Percentiles rank a stretch among this genome's conserved stretches.
Evolutionary conservation across 2,113 vertebrate species (phyloP).

Genomic region (Penelope pileata): DNA sequence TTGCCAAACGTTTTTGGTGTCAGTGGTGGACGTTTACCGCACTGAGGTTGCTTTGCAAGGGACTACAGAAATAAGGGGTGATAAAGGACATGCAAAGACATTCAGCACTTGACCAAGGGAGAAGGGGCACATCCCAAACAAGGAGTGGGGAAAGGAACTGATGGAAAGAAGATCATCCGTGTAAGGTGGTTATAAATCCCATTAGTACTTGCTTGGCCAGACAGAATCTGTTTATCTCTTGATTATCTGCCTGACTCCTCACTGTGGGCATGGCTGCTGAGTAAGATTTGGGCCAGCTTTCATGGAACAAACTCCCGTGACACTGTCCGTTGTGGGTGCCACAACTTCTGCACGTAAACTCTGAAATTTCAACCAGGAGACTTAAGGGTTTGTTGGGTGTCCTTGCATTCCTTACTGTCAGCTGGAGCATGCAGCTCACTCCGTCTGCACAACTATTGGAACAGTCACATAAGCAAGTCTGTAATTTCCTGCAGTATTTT

Average conservation of each 20-base stretch:
- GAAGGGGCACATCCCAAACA: neutral
- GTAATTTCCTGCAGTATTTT: slow-evolving; percentile 66
- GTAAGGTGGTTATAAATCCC: neutral
- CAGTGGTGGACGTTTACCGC: rapidly evolving
- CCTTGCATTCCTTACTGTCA: neutral
- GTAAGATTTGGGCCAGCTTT: neutral
- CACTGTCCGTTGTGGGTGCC: neutral
- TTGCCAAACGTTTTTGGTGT: neutral
- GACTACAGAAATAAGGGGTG: neutral
- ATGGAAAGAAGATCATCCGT: neutral
- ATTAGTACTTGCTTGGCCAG: neutral
- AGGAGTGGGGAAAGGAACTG: neutral
- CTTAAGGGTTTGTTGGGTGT: neutral
- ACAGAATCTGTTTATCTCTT: neutral
- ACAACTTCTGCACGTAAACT: neutral
- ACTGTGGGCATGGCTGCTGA: neutral
- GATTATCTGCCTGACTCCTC: neutral
- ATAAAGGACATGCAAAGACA: neutral
- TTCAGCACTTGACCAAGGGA: neutral
- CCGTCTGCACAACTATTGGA: neutral
- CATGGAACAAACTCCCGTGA: neutral
- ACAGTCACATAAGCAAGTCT: neutral
- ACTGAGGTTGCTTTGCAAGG: neutral
- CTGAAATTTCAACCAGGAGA: neutral
- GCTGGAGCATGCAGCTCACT: neutral